Conservation (phyloP, 2,888 invertebrate species). For the Omphaloscelis lunosa region DNA sequence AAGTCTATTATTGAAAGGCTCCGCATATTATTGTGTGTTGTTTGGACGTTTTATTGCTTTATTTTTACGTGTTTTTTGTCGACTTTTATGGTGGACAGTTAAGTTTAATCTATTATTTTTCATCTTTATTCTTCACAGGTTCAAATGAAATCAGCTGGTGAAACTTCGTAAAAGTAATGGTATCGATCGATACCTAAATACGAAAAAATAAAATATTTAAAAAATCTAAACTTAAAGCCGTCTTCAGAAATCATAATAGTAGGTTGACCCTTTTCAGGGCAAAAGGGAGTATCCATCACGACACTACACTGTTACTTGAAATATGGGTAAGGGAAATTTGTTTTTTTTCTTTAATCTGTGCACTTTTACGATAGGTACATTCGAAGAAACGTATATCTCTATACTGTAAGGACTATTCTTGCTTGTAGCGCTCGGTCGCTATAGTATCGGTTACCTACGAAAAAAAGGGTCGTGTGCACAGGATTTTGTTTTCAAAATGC, state of each 20-base stretch:
- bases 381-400: too few relatives aligned
- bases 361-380: too few relatives aligned
- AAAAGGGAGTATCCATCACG: conserved; percentile 34
- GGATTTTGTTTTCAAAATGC: too few relatives aligned
- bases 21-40: neutral
- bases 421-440: too few relatives aligned
- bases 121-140: too few relatives aligned
- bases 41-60: neutral
- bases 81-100: neutral
- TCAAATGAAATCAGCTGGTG: too few relatives aligned
- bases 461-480: too few relatives aligned
- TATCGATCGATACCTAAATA: neutral
- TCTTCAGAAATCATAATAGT: conserved; percentile 43
- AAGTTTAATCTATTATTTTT: neutral
- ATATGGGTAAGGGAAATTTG: too few relatives aligned
- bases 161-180: neutral
- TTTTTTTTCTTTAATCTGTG: too few relatives aligned
- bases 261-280: conserved; percentile 57
- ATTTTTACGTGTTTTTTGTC: neutral
- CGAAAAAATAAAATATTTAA: neutral
- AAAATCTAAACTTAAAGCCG: neutral
- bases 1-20: conserved; percentile 30
- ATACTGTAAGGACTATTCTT: too few relatives aligned
- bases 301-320: conserved; percentile 7
- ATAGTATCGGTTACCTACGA: too few relatives aligned